These are phyloP conservation scores for Hyla sarda DNA, from an alignment of 2,113 vertebrate genomes.

Conservation along the genomic window DNA sequence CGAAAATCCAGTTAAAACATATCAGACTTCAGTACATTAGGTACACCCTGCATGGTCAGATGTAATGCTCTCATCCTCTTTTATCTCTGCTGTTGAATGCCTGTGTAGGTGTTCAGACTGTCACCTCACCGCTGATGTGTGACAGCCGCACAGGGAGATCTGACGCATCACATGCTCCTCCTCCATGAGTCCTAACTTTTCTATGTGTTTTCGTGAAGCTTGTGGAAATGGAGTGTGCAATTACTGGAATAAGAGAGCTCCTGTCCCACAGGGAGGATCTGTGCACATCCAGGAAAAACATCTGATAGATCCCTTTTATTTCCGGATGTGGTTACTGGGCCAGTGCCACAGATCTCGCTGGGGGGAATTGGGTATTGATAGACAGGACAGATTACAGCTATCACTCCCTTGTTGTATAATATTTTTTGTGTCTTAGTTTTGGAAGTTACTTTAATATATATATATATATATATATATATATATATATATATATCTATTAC, in stretches of 20 bases:
- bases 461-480: too few species aligned
- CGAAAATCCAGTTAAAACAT: background rate
- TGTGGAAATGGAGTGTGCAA: constrained; percentile 39
- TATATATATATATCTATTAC: background rate
- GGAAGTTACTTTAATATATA: background rate
- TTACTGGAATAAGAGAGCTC: constrained; percentile 19
- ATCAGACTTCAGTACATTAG: background rate
- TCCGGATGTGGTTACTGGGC: background rate
- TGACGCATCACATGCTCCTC: background rate
- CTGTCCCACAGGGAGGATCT: constrained; percentile 38
- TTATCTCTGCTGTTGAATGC: background rate
- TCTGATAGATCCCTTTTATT: constrained; percentile 6
- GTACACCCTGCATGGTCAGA: background rate
- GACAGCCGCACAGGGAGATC: background rate
- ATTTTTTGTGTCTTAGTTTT: background rate
- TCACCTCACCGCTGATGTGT: background rate
- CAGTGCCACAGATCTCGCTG: background rate
- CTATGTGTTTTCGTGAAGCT: background rate
- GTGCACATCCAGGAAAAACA: constrained; percentile 22
- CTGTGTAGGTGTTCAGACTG: constrained; percentile 22
- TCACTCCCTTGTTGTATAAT: background rate
- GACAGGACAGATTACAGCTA: background rate
- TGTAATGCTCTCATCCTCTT: background rate
- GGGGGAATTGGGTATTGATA: background rate
- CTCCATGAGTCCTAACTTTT: background rate